A percentile compares a stretch with the other conserved stretches of the same genome.
These are phyloP conservation scores for Strigamia crassipes DNA, from an alignment of 2,888 invertebrate genomes.

Conservation along the genomic window DNA sequence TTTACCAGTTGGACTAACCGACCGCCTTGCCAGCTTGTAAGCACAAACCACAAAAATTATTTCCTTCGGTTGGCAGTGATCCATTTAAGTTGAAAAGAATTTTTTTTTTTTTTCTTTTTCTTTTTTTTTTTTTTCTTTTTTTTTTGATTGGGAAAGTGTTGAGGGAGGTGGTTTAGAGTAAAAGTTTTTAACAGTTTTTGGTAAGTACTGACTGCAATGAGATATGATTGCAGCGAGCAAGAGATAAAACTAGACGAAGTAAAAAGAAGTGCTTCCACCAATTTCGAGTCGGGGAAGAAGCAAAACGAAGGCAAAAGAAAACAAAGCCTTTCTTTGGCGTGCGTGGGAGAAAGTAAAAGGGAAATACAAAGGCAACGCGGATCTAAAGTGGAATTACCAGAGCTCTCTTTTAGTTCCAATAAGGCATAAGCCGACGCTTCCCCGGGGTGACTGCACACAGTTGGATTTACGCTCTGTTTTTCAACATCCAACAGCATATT, in stretches of 20 bases:
- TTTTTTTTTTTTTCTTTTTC: neutral
- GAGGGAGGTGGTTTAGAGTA: no score
- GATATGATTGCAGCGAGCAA: no score
- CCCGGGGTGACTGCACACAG: neutral
- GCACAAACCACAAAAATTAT: conserved; percentile 27
- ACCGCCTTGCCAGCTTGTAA: neutral
- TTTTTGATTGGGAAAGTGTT: neutral
- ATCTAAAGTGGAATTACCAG: neutral
- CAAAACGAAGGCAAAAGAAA: no score
- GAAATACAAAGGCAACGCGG: neutral
- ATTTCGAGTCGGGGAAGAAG: no score
- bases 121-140: neutral
- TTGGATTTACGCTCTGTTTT: neutral
- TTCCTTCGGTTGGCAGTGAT: neutral
- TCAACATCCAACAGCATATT: neutral
- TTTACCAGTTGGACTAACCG: neutral
- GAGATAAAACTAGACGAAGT: no score
- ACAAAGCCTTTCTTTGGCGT: no score
- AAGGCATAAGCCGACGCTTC: neutral
- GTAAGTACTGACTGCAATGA: no score
- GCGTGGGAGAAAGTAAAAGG: neutral
- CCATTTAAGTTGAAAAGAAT: neutral
- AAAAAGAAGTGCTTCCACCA: no score
- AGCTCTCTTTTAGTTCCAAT: conserved; percentile 1
- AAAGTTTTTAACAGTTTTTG: no score